Percentiles rank a stretch among this genome's conserved stretches.
phyloP scores from a whole-genome alignment of 2,888 invertebrate species.

The Dendrolimus pini region DNA sequence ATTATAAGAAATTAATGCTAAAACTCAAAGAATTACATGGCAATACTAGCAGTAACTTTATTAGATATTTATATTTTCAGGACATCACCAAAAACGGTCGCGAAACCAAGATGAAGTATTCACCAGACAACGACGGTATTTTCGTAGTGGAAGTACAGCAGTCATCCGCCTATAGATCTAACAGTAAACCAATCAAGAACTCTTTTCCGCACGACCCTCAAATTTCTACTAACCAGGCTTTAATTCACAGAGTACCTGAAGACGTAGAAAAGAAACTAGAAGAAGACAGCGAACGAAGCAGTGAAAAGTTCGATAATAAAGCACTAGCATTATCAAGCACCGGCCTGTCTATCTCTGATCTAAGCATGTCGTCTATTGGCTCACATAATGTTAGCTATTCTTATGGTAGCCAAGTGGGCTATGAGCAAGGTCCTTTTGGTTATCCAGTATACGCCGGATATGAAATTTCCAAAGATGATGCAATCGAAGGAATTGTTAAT shows the following conservation, averaged over 20 bases:
- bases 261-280: constrained; percentile 49
- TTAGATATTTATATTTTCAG: constrained; percentile 49
- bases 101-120: constrained; percentile 85
- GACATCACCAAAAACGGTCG: constrained; percentile 83
- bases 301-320: constrained; percentile 50
- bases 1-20: too few species aligned
- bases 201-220: constrained; percentile 57
- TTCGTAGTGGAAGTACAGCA: constrained; percentile 83
- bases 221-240: constrained; percentile 66
- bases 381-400: constrained; percentile 85
- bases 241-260: constrained; percentile 62
- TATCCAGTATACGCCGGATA: constrained; percentile 80
- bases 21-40: too few species aligned
- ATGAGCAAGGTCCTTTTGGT: constrained; percentile 84
- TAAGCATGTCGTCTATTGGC: constrained; percentile 83
- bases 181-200: constrained; percentile 44
- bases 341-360: constrained; percentile 88
- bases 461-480: constrained; percentile 55
- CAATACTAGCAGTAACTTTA: too few species aligned
- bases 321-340: constrained; percentile 79
- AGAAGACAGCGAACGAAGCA: constrained; percentile 51
- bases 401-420: constrained; percentile 87
- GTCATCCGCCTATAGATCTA: constrained; percentile 56
- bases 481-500: constrained; percentile 46
- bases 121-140: constrained; percentile 83